These are phyloP conservation scores for Passerina amoena DNA, from an alignment of 2,113 vertebrate genomes.

Conservation along the genomic window DNA sequence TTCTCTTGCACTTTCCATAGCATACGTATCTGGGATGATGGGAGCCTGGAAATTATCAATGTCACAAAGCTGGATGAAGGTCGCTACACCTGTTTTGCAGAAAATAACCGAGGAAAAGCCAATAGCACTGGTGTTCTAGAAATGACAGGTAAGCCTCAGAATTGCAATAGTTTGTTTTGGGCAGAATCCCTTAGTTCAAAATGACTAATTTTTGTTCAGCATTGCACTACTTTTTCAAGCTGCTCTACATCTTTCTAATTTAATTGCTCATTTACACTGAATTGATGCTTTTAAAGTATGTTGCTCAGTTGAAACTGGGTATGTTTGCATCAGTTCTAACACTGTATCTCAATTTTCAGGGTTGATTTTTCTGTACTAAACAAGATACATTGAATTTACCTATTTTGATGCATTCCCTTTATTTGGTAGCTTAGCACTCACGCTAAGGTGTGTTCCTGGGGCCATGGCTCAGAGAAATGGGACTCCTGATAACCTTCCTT, in stretches of 20 bases:
- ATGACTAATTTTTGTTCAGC: not conserved
- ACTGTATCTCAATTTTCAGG: not conserved
- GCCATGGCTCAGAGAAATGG: not conserved
- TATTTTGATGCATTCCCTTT: not conserved
- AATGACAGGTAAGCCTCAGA: constrained; percentile 82
- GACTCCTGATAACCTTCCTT: not conserved
- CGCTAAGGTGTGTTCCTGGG: not conserved
- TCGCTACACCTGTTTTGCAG: constrained; percentile 92
- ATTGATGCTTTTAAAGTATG: not conserved
- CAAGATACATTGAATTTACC: not conserved
- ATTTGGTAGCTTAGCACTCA: not conserved
- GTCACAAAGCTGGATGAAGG: constrained; percentile 88
- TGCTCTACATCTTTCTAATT: not conserved
- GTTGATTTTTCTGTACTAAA: not conserved
- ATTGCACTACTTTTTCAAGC: not conserved
- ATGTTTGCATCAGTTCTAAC: not conserved
- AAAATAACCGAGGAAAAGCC: constrained; percentile 91
- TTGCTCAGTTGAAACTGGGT: not conserved
- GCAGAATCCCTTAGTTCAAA: not conserved
- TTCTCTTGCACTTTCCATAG: constrained; percentile 64
- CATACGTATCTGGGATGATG: constrained; percentile 90
- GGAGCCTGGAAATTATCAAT: constrained; percentile 93
- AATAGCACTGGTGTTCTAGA: constrained; percentile 89
- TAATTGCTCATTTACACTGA: not conserved
- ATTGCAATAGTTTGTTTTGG: not conserved